Evolutionary conservation across 2,797 vertebrate genomes (phyloP).

Genomic region (Acestrorhynchus altus): DNA sequence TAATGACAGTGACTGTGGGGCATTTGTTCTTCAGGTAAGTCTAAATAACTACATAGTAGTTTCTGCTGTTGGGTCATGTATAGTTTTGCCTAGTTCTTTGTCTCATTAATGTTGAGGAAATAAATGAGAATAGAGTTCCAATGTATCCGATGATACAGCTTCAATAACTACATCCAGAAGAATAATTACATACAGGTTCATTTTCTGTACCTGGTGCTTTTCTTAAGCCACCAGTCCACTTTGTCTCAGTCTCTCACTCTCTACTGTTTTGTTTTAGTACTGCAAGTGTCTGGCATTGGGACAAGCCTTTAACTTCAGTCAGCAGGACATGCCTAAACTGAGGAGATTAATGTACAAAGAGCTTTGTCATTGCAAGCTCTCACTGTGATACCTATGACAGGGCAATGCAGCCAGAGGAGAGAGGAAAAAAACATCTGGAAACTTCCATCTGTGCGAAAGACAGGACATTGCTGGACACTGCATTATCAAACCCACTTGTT

Average conservation of each 20-base stretch:
- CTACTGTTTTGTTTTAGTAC: conserved; percentile 76
- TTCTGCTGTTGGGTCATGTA: not conserved
- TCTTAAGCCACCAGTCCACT: no score
- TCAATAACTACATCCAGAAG: not conserved
- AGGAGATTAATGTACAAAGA: conserved; percentile 96
- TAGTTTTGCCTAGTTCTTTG: not conserved
- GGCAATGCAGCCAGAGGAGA: conserved; percentile 30
- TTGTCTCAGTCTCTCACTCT: not conserved
- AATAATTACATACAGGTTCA: not conserved
- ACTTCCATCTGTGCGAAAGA: conserved; percentile 43
- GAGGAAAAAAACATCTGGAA: conserved; percentile 33
- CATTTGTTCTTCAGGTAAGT: conserved; percentile 92
- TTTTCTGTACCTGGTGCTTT: no score
- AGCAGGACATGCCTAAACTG: conserved; percentile 94
- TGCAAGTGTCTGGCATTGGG: conserved; percentile 92
- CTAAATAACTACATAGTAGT: not conserved
- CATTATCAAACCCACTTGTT: conserved; percentile 43
- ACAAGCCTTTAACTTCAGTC: conserved; percentile 89
- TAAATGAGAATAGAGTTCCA: not conserved
- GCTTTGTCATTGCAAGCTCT: conserved; percentile 94
- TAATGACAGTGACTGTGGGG: conserved; percentile 94
- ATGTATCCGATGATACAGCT: not conserved
- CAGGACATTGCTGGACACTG: conserved; percentile 53
- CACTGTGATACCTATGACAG: conserved; percentile 77
- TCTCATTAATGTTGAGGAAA: not conserved